phyloP scores from a whole-genome alignment of 2,113 vertebrate species.

The Mormyrus lacerda region DNA sequence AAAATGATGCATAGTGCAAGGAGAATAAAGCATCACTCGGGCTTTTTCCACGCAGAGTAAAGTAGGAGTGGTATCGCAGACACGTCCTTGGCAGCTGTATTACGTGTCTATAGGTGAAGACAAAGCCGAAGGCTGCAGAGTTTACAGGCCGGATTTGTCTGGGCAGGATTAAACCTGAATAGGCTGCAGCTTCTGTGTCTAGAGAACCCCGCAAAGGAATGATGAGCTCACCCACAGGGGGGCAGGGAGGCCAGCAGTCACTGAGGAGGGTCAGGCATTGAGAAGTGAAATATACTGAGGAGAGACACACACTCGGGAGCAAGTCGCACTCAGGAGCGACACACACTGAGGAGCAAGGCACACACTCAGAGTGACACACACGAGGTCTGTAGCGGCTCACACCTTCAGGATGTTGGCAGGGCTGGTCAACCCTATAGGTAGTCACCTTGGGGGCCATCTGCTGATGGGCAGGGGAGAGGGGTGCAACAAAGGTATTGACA shows the following conservation, averaged over 20 bases:
- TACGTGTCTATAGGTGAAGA: background rate
- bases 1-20: background rate
- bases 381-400: no score
- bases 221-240: background rate
- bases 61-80: background rate
- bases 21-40: background rate
- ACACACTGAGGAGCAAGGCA: background rate
- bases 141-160: background rate
- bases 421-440: background rate
- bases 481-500: background rate
- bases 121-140: background rate
- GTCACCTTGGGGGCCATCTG: background rate
- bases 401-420: no score
- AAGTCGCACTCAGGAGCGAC: no score
- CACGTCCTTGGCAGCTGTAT: background rate
- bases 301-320: background rate
- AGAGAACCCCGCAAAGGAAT: background rate
- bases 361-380: background rate
- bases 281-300: background rate
- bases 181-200: background rate
- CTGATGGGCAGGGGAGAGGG: background rate
- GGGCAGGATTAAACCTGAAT: background rate
- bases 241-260: background rate
- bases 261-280: background rate
- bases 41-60: background rate